Percentiles rank a stretch among this genome's conserved stretches.
These are phyloP conservation scores for Eristalis tenax DNA, from an alignment of 2,888 invertebrate genomes.

Conservation along the genomic window DNA sequence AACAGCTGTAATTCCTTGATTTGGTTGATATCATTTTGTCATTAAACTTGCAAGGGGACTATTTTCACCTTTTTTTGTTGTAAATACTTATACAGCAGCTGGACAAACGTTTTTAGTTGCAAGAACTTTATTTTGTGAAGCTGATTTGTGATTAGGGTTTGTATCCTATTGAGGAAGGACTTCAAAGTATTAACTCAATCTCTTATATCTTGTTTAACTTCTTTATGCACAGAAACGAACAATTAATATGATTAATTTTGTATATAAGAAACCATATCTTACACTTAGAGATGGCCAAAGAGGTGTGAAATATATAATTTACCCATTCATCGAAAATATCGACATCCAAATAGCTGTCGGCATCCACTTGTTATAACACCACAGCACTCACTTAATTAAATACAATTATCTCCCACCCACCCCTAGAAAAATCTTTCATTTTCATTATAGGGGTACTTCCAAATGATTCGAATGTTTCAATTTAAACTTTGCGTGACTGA, in stretches of 20 bases:
- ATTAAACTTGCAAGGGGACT: conserved; percentile 39
- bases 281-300: no score
- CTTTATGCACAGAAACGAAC: no score
- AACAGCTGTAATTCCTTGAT: conserved; percentile 54
- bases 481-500: conserved; percentile 51
- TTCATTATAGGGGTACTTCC: conserved; percentile 46
- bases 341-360: neutral
- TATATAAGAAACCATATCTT: no score
- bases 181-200: no score
- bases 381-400: conserved; percentile 39
- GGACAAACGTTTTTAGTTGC: conserved; percentile 30
- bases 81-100: conserved; percentile 49
- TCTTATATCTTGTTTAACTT: no score
- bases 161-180: no score
- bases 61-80: conserved; percentile 55
- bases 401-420: conserved; percentile 48
- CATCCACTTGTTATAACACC: conserved; percentile 1
- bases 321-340: no score
- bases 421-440: conserved; percentile 51
- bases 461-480: conserved; percentile 26
- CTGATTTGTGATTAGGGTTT: neutral
- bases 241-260: no score
- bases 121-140: conserved; percentile 18
- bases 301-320: no score
- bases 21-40: conserved; percentile 26